Conservation (phyloP, 2,113 vertebrate genomes). For the Rhabdomys dilectus region DNA sequence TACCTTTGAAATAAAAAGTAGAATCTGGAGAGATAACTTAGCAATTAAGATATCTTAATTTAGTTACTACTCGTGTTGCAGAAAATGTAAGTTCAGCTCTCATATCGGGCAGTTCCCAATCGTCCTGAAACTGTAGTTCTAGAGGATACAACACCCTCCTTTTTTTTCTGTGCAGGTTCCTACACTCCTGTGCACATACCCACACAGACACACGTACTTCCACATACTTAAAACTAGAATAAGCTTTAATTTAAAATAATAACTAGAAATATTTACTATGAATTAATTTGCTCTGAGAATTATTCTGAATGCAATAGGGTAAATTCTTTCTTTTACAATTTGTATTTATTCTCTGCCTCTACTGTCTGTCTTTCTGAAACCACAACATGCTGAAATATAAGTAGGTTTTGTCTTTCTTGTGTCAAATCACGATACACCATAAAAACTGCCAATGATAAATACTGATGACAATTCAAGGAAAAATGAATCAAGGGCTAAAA, state of each 20-base stretch:
- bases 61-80: too few relatives aligned
- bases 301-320: background rate
- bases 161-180: background rate
- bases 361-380: background rate
- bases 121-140: background rate
- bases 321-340: background rate
- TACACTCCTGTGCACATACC: background rate
- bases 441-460: constrained; percentile 54
- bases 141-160: background rate
- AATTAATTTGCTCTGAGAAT: background rate
- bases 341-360: background rate
- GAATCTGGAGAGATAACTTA: background rate
- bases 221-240: background rate
- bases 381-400: background rate
- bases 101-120: too few relatives aligned
- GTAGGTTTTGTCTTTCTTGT: constrained; percentile 49
- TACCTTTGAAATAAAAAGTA: background rate
- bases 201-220: background rate
- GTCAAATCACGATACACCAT: constrained; percentile 37
- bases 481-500: constrained; percentile 72
- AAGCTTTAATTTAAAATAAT: background rate
- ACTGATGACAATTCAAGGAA: constrained; percentile 53
- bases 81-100: background rate
- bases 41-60: too few relatives aligned
- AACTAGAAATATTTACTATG: background rate